These are phyloP conservation scores for Caenorhabditis virilis DNA, from an alignment of 2,888 invertebrate genomes.

Conservation along the genomic window DNA sequence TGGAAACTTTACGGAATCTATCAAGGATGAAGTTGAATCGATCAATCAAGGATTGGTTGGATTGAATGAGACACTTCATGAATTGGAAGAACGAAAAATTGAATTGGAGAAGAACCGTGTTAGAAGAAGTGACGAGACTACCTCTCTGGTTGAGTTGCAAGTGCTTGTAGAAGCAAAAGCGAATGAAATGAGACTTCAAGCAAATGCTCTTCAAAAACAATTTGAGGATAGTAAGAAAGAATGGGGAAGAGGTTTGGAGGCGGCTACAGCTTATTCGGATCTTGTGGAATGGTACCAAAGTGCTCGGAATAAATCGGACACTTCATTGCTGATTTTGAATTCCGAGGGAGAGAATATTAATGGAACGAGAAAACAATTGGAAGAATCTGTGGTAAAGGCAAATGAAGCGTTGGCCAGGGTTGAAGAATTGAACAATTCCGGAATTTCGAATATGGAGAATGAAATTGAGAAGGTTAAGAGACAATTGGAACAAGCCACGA, in stretches of 20 bases:
- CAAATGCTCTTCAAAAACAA: constrained; percentile 13
- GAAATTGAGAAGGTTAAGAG: constrained; percentile 31
- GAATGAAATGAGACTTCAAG: constrained; percentile 32
- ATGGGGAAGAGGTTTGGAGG: constrained; percentile 47
- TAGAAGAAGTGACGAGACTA: constrained; percentile 27
- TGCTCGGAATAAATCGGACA: constrained; percentile 46
- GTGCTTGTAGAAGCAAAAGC: constrained; percentile 28
- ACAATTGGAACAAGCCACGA: constrained; percentile 21
- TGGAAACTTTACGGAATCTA: constrained; percentile 37
- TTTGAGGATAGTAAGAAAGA: constrained; percentile 28
- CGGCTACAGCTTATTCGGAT: constrained; percentile 57
- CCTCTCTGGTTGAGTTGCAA: too few relatives aligned
- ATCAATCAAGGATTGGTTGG: constrained; percentile 23
- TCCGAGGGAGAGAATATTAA: constrained; percentile 20
- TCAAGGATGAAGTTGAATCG: constrained; percentile 36
- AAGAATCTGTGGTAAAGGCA: constrained; percentile 15
- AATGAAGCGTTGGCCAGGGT: constrained; percentile 6
- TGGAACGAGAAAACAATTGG: constrained; percentile 5
- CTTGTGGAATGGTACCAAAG: constrained; percentile 45
- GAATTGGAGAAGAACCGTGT: constrained; percentile 28
- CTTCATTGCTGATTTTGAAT: constrained; percentile 31
- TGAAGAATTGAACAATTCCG: constrained; percentile 5
- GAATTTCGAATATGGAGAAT: constrained; percentile 4
- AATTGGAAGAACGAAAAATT: constrained; percentile 31
- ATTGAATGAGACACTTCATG: constrained; percentile 37